Base-by-base conservation (phyloP, 2,113 vertebrate genomes). In the Ammodytes dubius region DNA sequence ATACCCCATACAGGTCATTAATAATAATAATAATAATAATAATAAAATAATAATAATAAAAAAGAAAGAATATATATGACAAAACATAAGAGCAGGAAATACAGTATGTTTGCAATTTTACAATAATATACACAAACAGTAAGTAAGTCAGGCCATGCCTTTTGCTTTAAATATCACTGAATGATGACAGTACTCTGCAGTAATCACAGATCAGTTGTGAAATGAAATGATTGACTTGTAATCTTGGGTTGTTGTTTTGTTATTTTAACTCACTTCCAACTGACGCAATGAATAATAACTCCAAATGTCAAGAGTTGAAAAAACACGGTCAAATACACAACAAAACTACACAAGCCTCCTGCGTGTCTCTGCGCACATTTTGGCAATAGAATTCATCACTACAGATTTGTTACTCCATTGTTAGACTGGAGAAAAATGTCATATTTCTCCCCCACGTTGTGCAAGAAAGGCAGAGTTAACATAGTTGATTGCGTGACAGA, bases 21-120 rank as follows among this genome's bases (percentile, higher is more conserved):
- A 78, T 64, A 53, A 85, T 54, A 69, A 81, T 15, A 71, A 59
- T 27, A 57, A 27, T 35, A n/a, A 59, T 45, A 37, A 54, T 35
- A 47, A 47, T 39, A 57, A 64, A 57, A 64, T 50, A 39, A 67
- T 27, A 27, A 27, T 27, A 27, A 27, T 27, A 27, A 27, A 27
- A 27, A 27, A 27, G 77, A 67, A 73, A 70, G 5, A 70, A 7
- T 60, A 67, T 12, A 63, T 15, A 79, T 42, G 65, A 85, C 71
- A 79, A 77, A 84, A 89, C 70, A 86, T 0, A 74, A 73, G 79
- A 86, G 70, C 83, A 86, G 80, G 86, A 85, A 91, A 91, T 83
- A 91, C 84, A 92, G 84, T 80, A 86, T 80, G 77, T 88, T 88
- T 91, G 82, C 86, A 88, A 88, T 83, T 84, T 87, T 92, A 91